phyloP scores from a whole-genome alignment of 2,113 vertebrate genomes.

The Tautogolabrus adspersus region DNA sequence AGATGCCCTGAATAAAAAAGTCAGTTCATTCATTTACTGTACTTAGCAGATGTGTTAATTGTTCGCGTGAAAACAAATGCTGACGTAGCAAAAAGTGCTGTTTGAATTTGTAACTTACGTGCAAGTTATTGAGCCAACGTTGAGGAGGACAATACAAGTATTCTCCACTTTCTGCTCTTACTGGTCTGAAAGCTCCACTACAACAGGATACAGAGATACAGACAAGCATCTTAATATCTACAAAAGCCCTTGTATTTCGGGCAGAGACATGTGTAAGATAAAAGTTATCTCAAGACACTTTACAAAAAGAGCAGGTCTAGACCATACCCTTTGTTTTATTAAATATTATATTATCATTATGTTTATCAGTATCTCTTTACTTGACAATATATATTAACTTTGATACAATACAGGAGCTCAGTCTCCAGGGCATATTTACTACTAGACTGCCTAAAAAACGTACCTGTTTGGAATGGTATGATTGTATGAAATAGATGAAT shows the following conservation, averaged over 20 bases:
- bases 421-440: not conserved
- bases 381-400: too few relatives aligned
- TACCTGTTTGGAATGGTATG: constrained; percentile 79
- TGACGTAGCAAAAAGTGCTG: not conserved
- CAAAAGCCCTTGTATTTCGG: not conserved
- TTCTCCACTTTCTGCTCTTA: constrained; percentile 81
- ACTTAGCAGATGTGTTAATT: not conserved
- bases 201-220: constrained; percentile 36
- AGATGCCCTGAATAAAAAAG: not conserved
- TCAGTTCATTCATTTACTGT: too few relatives aligned
- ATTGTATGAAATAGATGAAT: constrained; percentile 64
- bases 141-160: constrained; percentile 85
- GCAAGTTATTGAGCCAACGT: constrained; percentile 84
- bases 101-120: constrained; percentile 69
- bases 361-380: too few relatives aligned
- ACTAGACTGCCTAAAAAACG: not conserved
- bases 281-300: too few relatives aligned
- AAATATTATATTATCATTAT: too few relatives aligned
- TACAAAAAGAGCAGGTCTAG: too few relatives aligned
- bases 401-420: too few relatives aligned
- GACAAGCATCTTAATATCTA: not conserved
- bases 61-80: not conserved
- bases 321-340: too few relatives aligned
- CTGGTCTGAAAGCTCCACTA: constrained; percentile 82
- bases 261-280: too few relatives aligned